Conservation (phyloP, 2,113 vertebrate species). For the Gasterosteus aculeatus region DNA sequence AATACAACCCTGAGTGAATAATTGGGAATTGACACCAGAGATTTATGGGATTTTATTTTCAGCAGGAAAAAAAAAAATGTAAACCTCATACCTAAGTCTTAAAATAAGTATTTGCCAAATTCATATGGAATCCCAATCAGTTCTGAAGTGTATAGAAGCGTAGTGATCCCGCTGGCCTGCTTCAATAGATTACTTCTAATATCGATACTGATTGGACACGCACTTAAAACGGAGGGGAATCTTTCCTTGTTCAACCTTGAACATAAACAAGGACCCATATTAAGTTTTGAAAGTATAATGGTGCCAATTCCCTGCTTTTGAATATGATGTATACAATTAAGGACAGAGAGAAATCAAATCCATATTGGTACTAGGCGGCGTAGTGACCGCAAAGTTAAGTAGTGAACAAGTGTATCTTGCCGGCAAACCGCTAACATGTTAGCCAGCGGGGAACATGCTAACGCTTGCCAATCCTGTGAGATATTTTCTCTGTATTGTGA, state of each 20-base stretch:
- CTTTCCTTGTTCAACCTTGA: neutral
- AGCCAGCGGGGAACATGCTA: neutral
- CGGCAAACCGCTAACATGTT: neutral
- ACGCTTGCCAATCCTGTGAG: neutral
- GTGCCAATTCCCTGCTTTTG: neutral
- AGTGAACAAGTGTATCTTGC: neutral
- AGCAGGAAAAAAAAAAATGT: constrained; percentile 1
- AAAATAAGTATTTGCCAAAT: neutral
- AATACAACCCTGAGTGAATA: neutral
- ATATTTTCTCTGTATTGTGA: neutral
- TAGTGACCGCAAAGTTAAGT: neutral
- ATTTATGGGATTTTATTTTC: neutral
- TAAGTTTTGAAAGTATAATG: neutral
- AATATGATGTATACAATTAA: neutral
- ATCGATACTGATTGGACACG: neutral
- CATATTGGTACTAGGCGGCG: no score
- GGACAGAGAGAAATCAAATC: neutral
- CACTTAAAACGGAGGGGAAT: neutral
- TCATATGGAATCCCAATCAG: neutral
- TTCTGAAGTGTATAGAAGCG: neutral
- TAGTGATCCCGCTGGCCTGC: neutral
- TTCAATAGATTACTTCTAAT: neutral
- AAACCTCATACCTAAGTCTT: neutral
- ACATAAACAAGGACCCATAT: neutral
- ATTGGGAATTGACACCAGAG: neutral